Conservation (phyloP, 2,113 vertebrate species). For the Apus apus region DNA sequence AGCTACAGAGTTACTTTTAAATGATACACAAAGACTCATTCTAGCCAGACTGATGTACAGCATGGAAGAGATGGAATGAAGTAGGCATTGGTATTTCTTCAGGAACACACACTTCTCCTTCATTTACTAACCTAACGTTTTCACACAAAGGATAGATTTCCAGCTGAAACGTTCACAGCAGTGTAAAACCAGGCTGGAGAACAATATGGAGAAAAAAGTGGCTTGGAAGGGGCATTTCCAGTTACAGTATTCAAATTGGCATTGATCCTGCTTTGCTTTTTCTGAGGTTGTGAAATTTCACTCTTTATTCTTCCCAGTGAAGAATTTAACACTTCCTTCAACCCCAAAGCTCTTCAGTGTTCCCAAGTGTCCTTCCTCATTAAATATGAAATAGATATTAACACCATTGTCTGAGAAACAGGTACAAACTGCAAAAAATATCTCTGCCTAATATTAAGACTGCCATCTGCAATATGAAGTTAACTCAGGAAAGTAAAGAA, state of each 20-base stretch:
- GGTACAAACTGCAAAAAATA: background rate
- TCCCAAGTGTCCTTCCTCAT: background rate
- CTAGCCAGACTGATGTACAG: background rate
- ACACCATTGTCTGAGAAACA: background rate
- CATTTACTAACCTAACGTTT: background rate
- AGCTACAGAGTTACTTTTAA: background rate
- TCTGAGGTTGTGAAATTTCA: background rate
- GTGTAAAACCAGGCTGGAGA: background rate
- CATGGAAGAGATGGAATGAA: background rate
- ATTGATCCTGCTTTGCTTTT: background rate
- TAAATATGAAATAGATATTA: background rate
- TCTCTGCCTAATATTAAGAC: background rate
- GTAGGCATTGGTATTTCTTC: accelerated
- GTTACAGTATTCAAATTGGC: background rate
- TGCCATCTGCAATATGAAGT: background rate
- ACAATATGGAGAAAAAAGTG: background rate
- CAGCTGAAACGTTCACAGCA: background rate
- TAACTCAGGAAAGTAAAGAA: background rate
- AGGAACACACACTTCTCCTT: background rate
- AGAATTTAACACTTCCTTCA: background rate
- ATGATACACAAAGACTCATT: background rate
- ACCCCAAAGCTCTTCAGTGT: background rate
- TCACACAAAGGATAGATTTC: background rate
- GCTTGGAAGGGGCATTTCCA: background rate
- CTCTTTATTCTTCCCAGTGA: background rate